These are phyloP conservation scores for Teinopalpus imperialis DNA, from an alignment of 2,888 invertebrate species.

Conservation along the genomic window DNA sequence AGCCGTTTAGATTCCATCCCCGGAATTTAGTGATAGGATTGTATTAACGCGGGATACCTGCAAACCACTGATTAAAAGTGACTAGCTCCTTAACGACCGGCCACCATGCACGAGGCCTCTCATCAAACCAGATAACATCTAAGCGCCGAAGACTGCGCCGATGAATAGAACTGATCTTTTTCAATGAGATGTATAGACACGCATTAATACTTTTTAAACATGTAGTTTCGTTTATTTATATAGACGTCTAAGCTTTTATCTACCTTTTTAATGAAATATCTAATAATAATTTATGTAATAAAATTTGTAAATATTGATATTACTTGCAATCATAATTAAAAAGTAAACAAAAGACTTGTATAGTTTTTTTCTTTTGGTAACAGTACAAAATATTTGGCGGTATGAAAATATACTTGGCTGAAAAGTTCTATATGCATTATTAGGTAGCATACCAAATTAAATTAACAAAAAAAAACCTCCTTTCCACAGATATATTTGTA, in stretches of 20 bases:
- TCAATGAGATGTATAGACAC: constrained; percentile 3
- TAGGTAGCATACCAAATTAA: too few relatives aligned
- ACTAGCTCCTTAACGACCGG: constrained; percentile 19
- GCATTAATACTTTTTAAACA: not conserved
- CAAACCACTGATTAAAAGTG: constrained; percentile 21
- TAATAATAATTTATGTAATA: too few relatives aligned
- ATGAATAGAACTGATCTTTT: constrained; percentile 20
- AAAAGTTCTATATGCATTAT: too few relatives aligned
- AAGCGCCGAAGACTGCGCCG: constrained; percentile 18
- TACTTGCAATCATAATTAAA: too few relatives aligned
- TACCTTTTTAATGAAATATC: not conserved
- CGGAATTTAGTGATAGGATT: constrained; percentile 24
- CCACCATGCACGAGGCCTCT: constrained; percentile 24
- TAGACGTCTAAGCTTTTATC: not conserved
- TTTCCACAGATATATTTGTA: too few relatives aligned
- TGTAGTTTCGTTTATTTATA: too few relatives aligned
- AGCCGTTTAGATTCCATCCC: constrained; percentile 11
- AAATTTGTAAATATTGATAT: too few relatives aligned
- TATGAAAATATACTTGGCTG: too few relatives aligned
- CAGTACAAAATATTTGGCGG: too few relatives aligned
- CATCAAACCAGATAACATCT: constrained; percentile 25
- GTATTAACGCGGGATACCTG: constrained; percentile 14
- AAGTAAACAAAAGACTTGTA: too few relatives aligned
- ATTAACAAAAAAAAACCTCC: too few relatives aligned
- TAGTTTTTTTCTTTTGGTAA: too few relatives aligned